phyloP scores from a whole-genome alignment of 2,888 invertebrate genomes.

The Ophioninae sp. region DNA sequence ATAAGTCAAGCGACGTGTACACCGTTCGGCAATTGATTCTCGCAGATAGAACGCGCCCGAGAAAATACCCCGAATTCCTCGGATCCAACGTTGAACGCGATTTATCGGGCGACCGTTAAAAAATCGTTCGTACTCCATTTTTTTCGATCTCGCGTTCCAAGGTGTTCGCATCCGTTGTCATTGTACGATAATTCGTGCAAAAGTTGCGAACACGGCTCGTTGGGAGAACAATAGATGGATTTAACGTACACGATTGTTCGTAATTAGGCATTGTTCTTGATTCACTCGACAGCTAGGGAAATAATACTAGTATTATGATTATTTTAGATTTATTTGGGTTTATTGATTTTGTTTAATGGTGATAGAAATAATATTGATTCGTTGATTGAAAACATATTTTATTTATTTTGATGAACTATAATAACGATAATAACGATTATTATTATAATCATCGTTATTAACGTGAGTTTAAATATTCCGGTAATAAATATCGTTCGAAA shows the following conservation, averaged over 20 bases:
- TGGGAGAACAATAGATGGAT: not conserved
- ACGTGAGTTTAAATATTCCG: not conserved
- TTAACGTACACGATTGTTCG: not conserved
- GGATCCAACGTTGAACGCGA: not conserved
- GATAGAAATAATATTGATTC: too few relatives aligned
- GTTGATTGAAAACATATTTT: too few relatives aligned
- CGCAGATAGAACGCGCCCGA: conserved; percentile 16
- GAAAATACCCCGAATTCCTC: conserved; percentile 13
- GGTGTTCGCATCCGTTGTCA: not conserved
- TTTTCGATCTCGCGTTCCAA: not conserved
- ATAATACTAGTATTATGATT: not conserved
- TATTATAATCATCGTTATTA: not conserved
- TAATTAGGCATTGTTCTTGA: not conserved
- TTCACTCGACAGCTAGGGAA: not conserved
- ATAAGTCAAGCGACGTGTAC: conserved; percentile 17
- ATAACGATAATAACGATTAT: not conserved
- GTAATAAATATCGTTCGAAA: not conserved
- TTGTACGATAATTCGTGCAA: too few relatives aligned
- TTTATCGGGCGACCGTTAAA: not conserved
- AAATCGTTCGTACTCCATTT: not conserved
- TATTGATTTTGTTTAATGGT: too few relatives aligned
- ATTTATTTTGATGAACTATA: too few relatives aligned
- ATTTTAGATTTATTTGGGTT: not conserved
- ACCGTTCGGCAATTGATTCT: conserved; percentile 14
- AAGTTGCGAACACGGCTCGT: not conserved